Evolutionary conservation across 1,140 invertebrate genomes (phyloP), one percentile per base, ranked within the genome.

Genomic region (Bombus sylvicola): DNA sequence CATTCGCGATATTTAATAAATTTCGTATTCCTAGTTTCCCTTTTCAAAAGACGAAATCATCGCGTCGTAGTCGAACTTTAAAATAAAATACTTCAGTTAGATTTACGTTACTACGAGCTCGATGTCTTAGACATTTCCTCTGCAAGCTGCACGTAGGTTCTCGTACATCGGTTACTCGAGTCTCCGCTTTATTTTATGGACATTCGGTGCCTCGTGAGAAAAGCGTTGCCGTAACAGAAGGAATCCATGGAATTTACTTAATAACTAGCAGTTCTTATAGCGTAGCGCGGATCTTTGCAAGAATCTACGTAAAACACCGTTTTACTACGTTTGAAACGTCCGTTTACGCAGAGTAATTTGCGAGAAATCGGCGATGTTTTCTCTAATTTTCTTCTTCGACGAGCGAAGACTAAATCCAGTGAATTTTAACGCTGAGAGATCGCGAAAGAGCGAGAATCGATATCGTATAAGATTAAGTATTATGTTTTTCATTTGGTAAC

Each of bases 141-240:
- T 1, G 25, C 9, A 34, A 64, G 22, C 31, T 43, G 39, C 22
- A 25, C 5, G 22, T 13, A 10, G 47, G n/a, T 53, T 47, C 57
- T 43, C 18, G 62, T n/a, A 34, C 31, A 74, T 81, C n/a, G 62
- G 41, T 81, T 74, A 71, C 81, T 77, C 62, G 72, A 57, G 57
- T 85, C 75, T 74, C 37, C 53, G 47, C 53, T n/a, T 68, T 69
- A 64, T 88, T 83, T 72, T 83, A 83, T 86, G 88, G 84, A 89
- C 64, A 83, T 83, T 89, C 88, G 69, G 72, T 73, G 87, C 75
- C 74, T 76, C 87, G 88, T 89, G 87, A 89, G 87, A 89, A 89
- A 87, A 89, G 87, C 84, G 77, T 74, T 37, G 76, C 75, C 47
- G 43, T 86, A 82, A 66, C 76, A 57, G 47, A 18, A 80, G 87